Conservation (phyloP, 1,140 invertebrate species). For the Pristionchus pacificus region DNA sequence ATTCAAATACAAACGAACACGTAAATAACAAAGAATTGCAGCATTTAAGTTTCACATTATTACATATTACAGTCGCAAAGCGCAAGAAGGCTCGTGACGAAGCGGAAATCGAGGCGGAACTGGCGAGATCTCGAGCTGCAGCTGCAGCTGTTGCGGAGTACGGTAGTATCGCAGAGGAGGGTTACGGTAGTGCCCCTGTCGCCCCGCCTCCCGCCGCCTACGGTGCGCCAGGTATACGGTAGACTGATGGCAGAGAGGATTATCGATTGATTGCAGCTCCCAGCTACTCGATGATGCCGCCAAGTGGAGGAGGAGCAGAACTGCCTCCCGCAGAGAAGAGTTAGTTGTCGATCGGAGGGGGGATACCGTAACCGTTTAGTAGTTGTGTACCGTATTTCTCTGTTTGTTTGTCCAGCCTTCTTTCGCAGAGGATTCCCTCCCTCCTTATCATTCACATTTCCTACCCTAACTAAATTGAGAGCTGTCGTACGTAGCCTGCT, state of each 20-base stretch:
- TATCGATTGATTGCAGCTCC: neutral
- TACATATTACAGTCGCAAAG: neutral
- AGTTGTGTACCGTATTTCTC: no score
- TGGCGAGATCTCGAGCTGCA: no score
- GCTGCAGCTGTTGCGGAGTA: neutral
- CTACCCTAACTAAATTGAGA: no score
- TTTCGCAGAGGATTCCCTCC: no score
- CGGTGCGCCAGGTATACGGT: neutral
- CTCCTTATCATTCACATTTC: no score
- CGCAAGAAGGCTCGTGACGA: neutral
- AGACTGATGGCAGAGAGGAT: neutral
- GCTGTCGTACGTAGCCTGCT: no score
- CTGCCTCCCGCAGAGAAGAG: neutral
- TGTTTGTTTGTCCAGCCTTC: no score
- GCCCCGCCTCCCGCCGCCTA: neutral
- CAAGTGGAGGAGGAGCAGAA: neutral
- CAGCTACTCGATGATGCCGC: neutral
- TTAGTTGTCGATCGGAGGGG: no score
- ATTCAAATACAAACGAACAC: no score
- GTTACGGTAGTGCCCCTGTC: neutral
- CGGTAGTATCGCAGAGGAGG: no score
- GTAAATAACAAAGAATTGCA: neutral
- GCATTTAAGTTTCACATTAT: no score
- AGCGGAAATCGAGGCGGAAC: neutral
- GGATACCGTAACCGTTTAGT: no score